Base-by-base conservation (phyloP, 2,888 invertebrate species). In the Metopia argyrocephala region DNA sequence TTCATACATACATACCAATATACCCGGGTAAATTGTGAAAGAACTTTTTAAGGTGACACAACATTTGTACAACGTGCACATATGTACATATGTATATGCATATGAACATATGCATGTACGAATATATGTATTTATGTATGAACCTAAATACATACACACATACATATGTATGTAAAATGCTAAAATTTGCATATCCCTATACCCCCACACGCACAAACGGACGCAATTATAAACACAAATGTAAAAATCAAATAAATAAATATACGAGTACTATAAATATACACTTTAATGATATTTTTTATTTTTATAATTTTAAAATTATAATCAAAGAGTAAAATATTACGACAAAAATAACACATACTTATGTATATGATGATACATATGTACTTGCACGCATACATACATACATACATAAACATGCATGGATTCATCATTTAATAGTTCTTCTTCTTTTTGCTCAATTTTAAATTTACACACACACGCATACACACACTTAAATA, bases 221-320 rank as follows among this genome's bases (percentile, higher is more conserved):
- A 23, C 5, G 3, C 6, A 20, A 15, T 12, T 31, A 50, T 59
- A 52, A 48, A 50, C 45, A 46, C n/a, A 54, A 46, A 70, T 46
- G 12, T 46, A 23, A 38, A 38, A 38, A 38, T 9, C 9, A 31
- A 9, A 31, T 7, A 31, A 31, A 31, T 9, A 2, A 38, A 38
- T 38, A 2, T 12, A 38, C 38, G 38, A n/a, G n/a, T n/a, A n/a
- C n/a, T 4, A 38, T 15, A 38, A 38, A 38, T 64, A 18, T 31
- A 68, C 65, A 74, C 68, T 84, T 86, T 48, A 87, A 87, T 87
- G 86, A 86, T 12, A 38, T 38, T 38, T 38, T 38, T 9, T 38
- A 38, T 38, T 12, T 38, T 38, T 56, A 87, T 87, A 85, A 87
- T 87, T 88, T 88, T 86, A 86, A 83, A 88, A 87, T 87, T 88